Base-by-base conservation (phyloP, 23 tunicate species). In the Halocynthia aurantium region DNA sequence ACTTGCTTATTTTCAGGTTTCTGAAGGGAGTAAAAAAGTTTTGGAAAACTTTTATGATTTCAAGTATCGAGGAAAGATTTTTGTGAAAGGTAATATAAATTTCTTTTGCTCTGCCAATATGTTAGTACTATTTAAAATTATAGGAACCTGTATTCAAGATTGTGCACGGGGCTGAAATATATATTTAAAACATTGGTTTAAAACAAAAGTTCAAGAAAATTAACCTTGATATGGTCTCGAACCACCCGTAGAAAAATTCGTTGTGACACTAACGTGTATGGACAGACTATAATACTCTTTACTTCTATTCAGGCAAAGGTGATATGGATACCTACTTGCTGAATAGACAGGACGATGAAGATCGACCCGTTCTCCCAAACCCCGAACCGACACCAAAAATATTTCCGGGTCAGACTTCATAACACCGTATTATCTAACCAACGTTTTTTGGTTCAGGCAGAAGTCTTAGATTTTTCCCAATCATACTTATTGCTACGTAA, bases 281-380 rank as follows among this genome's bases (percentile, higher is more conserved):
- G 15, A 58, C n/a, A n/a, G n/a, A 15, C 64, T 58, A n/a, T 58
- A 15, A 15, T 18, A 19, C 72, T 11, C 44, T 49, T 10, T 10
- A 15, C 10, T n/a, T n/a, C n/a, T 12, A 66, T 76, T 22, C 75
- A 91, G 97, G 97, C 54, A 92, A 92, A 55, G 98, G 98, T 7
- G 72, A 69, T 53, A 92, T 92, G 98, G 55, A 78, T 50, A 92
- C 98, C 6, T 92, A 86, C 67, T 79, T 91, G 64, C 64, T n/a
- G 64, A 15, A 60, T 60, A 60, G 88, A 6, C 81, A 80, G 19
- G 85, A 84, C 64, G 96, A 89, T 70, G 73, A 80, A 20, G 21
- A 52, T 15, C 67, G 96, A 44, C 51, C 55, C 12, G 76, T 89
- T 52, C 69, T 50, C 7, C 82, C 80, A 52, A 89, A 89, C 61